A percentile compares a stretch with the other conserved stretches of the same genome.
phyloP scores from a whole-genome alignment of 92 coral and sea anemone genomes.

The Meandrina meandrites region DNA sequence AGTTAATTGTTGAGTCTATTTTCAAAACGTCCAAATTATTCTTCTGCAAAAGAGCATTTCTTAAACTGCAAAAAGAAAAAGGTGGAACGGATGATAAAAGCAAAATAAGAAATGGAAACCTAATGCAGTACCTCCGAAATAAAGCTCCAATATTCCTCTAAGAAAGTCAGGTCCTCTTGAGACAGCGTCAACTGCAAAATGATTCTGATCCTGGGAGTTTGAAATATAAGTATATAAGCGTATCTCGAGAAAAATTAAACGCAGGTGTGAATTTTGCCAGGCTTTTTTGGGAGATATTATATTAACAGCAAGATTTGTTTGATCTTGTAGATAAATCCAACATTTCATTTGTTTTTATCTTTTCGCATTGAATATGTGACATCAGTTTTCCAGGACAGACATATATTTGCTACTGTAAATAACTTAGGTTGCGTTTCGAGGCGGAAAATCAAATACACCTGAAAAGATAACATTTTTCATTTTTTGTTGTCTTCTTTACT shows the following conservation, averaged over 20 bases:
- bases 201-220: background rate
- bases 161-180: background rate
- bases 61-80: background rate
- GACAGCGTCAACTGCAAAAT: background rate
- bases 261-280: background rate
- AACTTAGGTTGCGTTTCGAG: background rate
- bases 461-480: background rate
- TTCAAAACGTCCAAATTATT: too few relatives aligned
- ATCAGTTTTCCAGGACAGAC: background rate
- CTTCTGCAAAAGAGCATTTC: background rate
- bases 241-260: background rate
- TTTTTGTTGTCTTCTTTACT: background rate
- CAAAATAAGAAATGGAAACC: background rate
- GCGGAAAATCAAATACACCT: background rate
- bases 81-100: background rate
- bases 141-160: background rate
- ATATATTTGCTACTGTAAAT: background rate
- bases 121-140: background rate
- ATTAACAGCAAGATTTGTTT: background rate
- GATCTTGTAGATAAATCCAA: background rate
- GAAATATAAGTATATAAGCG: background rate
- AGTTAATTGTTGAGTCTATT: too few relatives aligned
- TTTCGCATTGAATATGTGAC: background rate
- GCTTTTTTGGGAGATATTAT: background rate
- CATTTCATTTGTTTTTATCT: background rate